Percentiles rank a stretch among this genome's conserved stretches.
Evolutionary conservation across 1,140 invertebrate species (phyloP).

Genomic region (Zaprionus ghesquierei): DNA sequence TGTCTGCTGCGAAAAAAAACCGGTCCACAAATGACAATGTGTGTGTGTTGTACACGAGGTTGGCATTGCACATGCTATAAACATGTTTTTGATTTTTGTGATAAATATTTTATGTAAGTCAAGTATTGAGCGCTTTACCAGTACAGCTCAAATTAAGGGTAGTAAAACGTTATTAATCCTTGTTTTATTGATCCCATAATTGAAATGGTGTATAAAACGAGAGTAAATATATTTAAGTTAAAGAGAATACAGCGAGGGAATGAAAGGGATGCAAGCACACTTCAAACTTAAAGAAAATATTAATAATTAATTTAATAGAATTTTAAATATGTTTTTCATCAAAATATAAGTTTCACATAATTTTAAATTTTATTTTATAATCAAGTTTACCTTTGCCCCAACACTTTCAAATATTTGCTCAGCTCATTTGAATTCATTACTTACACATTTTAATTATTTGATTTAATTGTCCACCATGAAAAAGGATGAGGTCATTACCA

Average conservation of each 20-base stretch:
- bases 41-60: background rate
- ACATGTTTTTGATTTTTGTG: background rate
- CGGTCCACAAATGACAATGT: background rate
- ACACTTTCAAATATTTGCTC: no score
- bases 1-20: background rate
- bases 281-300: no score
- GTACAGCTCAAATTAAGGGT: background rate
- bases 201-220: background rate
- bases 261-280: no score
- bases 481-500: slow-evolving; percentile 5
- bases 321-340: no score
- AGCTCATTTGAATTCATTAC: no score
- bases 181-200: background rate
- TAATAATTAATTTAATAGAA: no score
- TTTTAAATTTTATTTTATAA: no score
- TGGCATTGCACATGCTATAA: background rate
- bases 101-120: background rate
- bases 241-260: no score
- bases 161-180: background rate
- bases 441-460: background rate
- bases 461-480: background rate
- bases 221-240: background rate
- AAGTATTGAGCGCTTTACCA: background rate
- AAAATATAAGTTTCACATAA: no score
- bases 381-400: no score